Conservation (phyloP, 2,888 invertebrate genomes). For the Urechis unicinctus region DNA sequence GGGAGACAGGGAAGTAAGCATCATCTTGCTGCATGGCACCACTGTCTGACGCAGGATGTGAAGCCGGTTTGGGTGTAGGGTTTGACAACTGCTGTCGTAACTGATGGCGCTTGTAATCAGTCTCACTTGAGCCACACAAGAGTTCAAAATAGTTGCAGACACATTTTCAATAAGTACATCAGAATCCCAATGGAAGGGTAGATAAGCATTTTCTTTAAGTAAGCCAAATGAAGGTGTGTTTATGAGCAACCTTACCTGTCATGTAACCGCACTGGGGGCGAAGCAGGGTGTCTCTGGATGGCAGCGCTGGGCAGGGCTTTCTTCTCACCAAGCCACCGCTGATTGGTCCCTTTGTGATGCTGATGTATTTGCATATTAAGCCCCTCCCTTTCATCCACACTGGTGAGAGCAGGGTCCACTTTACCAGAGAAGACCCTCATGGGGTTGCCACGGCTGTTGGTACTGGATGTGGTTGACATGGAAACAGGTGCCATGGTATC, state of each 20-base stretch:
- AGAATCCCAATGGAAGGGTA: too few species aligned
- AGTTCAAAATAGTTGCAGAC: too few species aligned
- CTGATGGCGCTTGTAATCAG: constrained; percentile 2
- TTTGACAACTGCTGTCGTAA: background rate
- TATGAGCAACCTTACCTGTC: constrained; percentile 32
- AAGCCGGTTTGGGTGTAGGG: too few species aligned
- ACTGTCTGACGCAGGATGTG: too few species aligned
- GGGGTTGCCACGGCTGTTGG: background rate
- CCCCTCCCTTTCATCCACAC: constrained; percentile 2
- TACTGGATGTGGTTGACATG: constrained; percentile 13
- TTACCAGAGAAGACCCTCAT: background rate
- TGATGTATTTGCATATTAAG: background rate
- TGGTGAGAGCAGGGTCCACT: background rate
- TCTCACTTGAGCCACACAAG: background rate
- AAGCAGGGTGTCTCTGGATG: constrained; percentile 28
- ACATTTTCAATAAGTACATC: too few species aligned
- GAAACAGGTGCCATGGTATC: constrained; percentile 44
- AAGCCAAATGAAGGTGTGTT: too few species aligned
- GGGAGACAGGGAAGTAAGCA: too few species aligned
- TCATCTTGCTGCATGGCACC: too few species aligned
- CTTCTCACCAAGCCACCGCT: too few species aligned
- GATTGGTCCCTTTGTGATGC: background rate
- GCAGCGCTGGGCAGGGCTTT: background rate
- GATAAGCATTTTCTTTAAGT: too few species aligned
- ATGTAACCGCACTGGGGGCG: constrained; percentile 36